Evolutionary conservation across 1,140 invertebrate species (phyloP), one percentile per base, ranked within the genome.

Genomic region (Thalassaphorura encarpata): DNA sequence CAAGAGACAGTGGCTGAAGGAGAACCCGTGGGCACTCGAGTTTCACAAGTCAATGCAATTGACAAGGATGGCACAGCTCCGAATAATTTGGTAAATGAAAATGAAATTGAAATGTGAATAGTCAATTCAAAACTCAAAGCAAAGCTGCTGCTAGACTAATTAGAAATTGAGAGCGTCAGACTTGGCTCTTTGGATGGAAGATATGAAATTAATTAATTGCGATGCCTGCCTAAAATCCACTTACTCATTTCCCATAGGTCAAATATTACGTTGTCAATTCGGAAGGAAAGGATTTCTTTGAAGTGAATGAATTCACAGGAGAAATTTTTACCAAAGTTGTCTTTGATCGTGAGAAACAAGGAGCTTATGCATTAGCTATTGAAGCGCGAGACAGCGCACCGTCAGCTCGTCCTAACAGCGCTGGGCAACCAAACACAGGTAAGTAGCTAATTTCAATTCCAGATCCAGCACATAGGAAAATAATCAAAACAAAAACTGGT

Each of bases 41-140:
- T 98, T 53, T 93, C 90, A 23, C 89, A 94, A 75, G 89, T 97
- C 63, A 88, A 92, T 71, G 93, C 94, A 23, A 89, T 91, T 45
- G 94, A 98, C 75, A 91, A 90, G 70, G 94, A 98, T 73, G 90
- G 90, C 66, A 95, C 89, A 24, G 87, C 85, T 66, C 90, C 89
- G 21, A 93, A 93, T 71, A 94, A 93, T 76, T 82, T 89, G 78
- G 89, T 92, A 76, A 63, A 11, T 36, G 33, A 36, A 36, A 36
- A 36, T 36, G 33, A n/a, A 11, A 16, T 1, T 55, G 33, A 36
- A 11, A n/a, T n/a, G n/a, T n/a, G n/a, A n/a, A n/a, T n/a, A n/a
- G n/a, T n/a, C n/a, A n/a, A n/a, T n/a, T n/a, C n/a, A n/a, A n/a
- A n/a, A n/a, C n/a, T n/a, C n/a, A n/a, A n/a, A n/a, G n/a, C n/a